A percentile compares a stretch with the other conserved stretches of the same genome.
These are phyloP conservation scores for Gasterosteus aculeatus DNA, from an alignment of 2,113 vertebrate species.

Conservation along the genomic window DNA sequence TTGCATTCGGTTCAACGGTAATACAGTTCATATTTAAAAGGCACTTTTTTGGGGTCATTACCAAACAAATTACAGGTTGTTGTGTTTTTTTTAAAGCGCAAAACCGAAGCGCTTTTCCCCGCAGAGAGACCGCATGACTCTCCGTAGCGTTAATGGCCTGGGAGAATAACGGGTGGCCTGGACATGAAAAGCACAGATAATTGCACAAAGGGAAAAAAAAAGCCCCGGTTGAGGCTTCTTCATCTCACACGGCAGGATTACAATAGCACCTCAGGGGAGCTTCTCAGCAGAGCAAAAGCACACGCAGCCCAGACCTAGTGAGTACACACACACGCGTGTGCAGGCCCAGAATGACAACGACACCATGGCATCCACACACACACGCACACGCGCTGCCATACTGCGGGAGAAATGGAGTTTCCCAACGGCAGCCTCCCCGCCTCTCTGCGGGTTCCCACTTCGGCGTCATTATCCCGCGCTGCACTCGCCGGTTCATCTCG, in stretches of 20 bases:
- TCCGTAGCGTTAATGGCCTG: constrained; percentile 54
- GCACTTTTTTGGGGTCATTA: constrained; percentile 38
- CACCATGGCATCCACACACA: constrained; percentile 18
- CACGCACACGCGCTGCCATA: neutral
- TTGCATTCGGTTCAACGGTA: constrained; percentile 16
- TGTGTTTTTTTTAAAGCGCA: constrained; percentile 1
- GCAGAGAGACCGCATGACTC: constrained; percentile 41
- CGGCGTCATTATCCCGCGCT: no score
- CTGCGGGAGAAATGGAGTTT: neutral
- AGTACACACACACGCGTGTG: constrained; percentile 4
- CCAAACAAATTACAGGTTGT: constrained; percentile 5
- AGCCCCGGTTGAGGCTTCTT: constrained; percentile 44
- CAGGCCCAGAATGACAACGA: constrained; percentile 30
- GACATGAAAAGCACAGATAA: constrained; percentile 66
- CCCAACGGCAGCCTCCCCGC: neutral
- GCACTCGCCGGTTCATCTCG: no score
- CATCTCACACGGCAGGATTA: constrained; percentile 58
- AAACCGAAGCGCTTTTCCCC: constrained; percentile 28
- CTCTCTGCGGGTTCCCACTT: no score
- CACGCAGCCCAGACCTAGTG: constrained; percentile 19
- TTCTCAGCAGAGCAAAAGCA: constrained; percentile 47
- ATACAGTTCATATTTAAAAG: neutral
- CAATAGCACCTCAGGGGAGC: constrained; percentile 58
- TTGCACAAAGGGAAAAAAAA: constrained; percentile 56
- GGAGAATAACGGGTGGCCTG: constrained; percentile 59